Conservation (phyloP, 2,113 vertebrate genomes). For the Peromyscus maniculatus region DNA sequence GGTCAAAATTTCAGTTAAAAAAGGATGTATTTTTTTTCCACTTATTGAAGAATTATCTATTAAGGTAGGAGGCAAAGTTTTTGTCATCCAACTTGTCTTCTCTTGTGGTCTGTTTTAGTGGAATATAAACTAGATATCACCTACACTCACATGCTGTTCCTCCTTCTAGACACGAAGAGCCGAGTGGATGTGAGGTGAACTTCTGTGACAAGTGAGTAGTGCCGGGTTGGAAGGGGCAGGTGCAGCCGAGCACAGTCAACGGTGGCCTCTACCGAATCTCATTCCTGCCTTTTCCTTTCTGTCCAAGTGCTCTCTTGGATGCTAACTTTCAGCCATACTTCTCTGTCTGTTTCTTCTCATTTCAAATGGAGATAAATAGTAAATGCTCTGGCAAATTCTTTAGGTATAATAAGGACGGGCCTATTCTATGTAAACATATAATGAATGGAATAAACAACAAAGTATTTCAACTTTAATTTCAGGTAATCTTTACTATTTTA, state of each 20-base stretch:
- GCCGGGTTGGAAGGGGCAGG: background rate
- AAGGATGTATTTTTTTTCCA: conserved; percentile 15
- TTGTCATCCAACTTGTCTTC: background rate
- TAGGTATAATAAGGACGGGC: background rate
- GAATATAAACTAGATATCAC: background rate
- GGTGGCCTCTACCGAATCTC: background rate
- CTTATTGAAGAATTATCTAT: conserved; percentile 2
- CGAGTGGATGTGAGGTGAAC: background rate
- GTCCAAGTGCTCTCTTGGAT: background rate
- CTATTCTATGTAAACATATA: background rate
- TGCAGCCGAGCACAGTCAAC: background rate
- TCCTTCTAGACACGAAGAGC: background rate
- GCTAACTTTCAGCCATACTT: background rate
- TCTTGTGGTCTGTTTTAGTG: conserved; percentile 36
- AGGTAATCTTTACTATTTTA: conserved; percentile 30
- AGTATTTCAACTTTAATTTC: conserved; percentile 18
- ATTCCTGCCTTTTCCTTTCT: background rate
- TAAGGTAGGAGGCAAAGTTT: conserved; percentile 15
- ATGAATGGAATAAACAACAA: background rate
- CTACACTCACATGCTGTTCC: background rate
- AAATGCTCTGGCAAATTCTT: conserved; percentile 13
- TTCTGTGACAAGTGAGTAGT: background rate
- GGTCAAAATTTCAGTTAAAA: background rate
- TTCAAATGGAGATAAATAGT: background rate
- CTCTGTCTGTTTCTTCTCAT: background rate